Conservation (phyloP, 2,797 vertebrate species). For the Champsocephalus gunnari region DNA sequence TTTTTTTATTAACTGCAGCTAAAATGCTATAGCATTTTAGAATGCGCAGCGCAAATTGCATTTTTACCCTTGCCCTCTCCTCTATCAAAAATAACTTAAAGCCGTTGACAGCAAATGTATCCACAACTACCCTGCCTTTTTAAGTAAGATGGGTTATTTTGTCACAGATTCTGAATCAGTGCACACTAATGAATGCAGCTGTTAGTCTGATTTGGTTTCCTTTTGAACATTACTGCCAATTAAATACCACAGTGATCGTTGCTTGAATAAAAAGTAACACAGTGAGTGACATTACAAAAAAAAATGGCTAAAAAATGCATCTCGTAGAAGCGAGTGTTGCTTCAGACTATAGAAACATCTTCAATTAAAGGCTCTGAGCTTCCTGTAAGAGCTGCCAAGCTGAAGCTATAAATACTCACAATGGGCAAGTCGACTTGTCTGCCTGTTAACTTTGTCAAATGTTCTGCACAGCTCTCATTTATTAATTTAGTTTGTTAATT, state of each 20-base stretch:
- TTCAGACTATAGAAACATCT: constrained; percentile 72
- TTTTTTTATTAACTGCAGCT: neutral
- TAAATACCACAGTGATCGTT: constrained; percentile 9
- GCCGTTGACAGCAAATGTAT: neutral
- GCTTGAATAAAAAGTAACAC: constrained; percentile 37
- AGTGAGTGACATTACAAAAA: constrained; percentile 41
- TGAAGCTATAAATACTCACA: constrained; percentile 76
- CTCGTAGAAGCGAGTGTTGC: constrained; percentile 43
- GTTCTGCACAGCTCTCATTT: constrained; percentile 53
- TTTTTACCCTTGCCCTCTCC: neutral
- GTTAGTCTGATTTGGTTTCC: constrained; percentile 40
- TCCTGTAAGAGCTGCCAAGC: constrained; percentile 75
- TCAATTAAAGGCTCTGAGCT: constrained; percentile 76
- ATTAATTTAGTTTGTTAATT: constrained; percentile 52
- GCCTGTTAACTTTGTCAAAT: constrained; percentile 76
- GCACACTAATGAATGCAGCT: constrained; percentile 47
- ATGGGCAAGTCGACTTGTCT: constrained; percentile 73
- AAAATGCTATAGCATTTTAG: neutral
- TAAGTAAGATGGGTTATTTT: constrained; percentile 7
- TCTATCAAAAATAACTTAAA: neutral
- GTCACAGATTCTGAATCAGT: constrained; percentile 42
- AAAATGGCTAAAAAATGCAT: constrained; percentile 66
- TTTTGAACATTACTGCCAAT: constrained; percentile 49
- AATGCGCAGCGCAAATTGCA: neutral
- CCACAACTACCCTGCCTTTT: neutral